Evolutionary conservation across 2,888 invertebrate genomes (phyloP), one percentile per base, ranked within the genome.

Genomic region (Folsomia candida): DNA sequence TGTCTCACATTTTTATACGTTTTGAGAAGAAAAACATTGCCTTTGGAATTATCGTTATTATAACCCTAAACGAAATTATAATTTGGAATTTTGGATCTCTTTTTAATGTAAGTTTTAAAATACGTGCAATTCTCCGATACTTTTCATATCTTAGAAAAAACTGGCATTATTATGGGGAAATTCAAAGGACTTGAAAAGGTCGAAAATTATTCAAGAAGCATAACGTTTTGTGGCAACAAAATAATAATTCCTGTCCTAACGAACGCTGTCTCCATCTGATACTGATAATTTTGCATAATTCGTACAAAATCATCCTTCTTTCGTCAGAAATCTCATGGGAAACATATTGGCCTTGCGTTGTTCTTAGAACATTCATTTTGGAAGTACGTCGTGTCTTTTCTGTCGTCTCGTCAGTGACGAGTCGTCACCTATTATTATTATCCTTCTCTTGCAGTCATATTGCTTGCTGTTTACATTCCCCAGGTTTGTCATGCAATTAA

Each of bases 81-180:
- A 6, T 59, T 59, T 20, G 59, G 26, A 59, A 25, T 59, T 59
- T 59, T 59, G 59, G 59, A 59, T 6, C 59, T 24, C 25, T 59
- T 25, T 59, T 6, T 26, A 24, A 24, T 59, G 59, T 59, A 59
- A 59, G 59, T 59, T 59, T 4, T 24, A 20, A 22, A 57, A n/a
- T 20, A 9, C n/a, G 22, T 37, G 14, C 37, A 37, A 37, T 37
- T 37, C 14, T 9, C 37, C 14, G 37, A 37, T 37, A 37, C 6
- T 37, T 37, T 37, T 9, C 37, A 37, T 4, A 14, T n/a, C n/a
- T n/a, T 4, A 37, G 37, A 14, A 37, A 37, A 37, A 14, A 37
- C 14, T 37, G n/a, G 37, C 37, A 37, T 37, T 37, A 9, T 37
- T 37, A n/a, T n/a, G n/a, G n/a, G n/a, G n/a, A n/a, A n/a, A n/a